A percentile compares a stretch with the other conserved stretches of the same genome.
These are phyloP conservation scores for Cromileptes altivelis DNA, from an alignment of 2,113 vertebrate genomes.

Conservation along the genomic window DNA sequence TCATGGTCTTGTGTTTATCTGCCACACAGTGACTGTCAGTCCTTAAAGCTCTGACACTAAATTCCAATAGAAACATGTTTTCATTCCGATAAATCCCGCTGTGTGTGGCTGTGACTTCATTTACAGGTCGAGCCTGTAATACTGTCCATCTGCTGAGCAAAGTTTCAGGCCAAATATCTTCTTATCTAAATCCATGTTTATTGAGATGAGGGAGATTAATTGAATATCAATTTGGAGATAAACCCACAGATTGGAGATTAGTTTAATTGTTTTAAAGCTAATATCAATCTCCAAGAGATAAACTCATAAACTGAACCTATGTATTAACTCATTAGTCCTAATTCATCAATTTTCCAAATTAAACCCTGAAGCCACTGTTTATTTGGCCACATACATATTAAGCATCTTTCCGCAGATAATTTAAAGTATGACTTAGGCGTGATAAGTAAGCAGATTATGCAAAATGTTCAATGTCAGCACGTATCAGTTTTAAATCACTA, in stretches of 20 bases:
- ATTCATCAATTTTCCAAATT: constrained; percentile 45
- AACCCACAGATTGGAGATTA: constrained; percentile 40
- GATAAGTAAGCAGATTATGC: constrained; percentile 49
- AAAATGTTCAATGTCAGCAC: constrained; percentile 29
- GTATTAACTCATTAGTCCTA: constrained; percentile 44
- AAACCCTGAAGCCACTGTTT: constrained; percentile 35
- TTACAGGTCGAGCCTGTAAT: constrained; percentile 8
- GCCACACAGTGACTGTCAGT: background rate
- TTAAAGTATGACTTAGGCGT: constrained; percentile 26
- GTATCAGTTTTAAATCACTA: constrained; percentile 10
- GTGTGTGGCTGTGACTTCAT: constrained; percentile 5
- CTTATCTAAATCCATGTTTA: constrained; percentile 62
- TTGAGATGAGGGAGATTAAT: constrained; percentile 54
- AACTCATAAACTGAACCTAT: background rate
- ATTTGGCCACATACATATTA: constrained; percentile 32
- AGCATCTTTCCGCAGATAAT: constrained; percentile 48
- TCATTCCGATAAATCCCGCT: constrained; percentile 13
- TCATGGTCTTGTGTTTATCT: background rate
- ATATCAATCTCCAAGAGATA: constrained; percentile 51
- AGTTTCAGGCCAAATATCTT: constrained; percentile 21
- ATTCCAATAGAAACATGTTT: constrained; percentile 6
- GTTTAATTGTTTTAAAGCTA: constrained; percentile 44
- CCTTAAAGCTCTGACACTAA: background rate
- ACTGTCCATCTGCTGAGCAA: constrained; percentile 45
- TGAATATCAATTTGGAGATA: constrained; percentile 57